A percentile compares a stretch with the other conserved stretches of the same genome.
Conservation (phyloP, 2,888 invertebrate species). For the Pyralis farinalis region DNA sequence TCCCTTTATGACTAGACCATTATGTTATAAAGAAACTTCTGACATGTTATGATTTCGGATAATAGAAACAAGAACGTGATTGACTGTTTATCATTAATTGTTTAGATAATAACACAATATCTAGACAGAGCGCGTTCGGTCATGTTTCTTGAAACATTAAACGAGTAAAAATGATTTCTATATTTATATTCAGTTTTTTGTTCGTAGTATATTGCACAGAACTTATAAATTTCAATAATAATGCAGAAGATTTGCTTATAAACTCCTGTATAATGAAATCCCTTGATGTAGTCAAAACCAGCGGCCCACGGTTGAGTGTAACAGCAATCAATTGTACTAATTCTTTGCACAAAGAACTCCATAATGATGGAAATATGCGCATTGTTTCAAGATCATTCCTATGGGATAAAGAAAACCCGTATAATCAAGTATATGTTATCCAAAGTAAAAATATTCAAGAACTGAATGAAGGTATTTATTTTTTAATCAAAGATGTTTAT, state of each 20-base stretch:
- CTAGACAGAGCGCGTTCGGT: too few relatives aligned
- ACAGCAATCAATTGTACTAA: neutral
- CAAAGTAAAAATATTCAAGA: neutral
- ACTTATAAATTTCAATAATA: neutral
- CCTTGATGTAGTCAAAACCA: neutral
- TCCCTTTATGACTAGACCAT: too few relatives aligned
- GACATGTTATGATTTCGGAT: too few relatives aligned
- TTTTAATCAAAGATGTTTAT: neutral
- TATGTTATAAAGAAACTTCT: too few relatives aligned
- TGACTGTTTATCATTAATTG: too few relatives aligned
- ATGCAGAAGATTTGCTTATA: neutral
- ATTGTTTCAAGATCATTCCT: neutral
- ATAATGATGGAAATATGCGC: neutral
- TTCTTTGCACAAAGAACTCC: neutral
- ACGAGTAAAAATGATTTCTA: too few relatives aligned
- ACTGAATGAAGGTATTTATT: neutral
- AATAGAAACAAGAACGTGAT: too few relatives aligned
- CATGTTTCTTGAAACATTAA: too few relatives aligned
- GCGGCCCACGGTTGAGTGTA: neutral
- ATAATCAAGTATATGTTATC: neutral
- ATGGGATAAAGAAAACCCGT: neutral
- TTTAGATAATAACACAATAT: too few relatives aligned
- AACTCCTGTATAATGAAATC: neutral
- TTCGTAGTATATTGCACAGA: too few relatives aligned
- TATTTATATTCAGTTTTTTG: too few relatives aligned